Percentiles rank a stretch among this genome's conserved stretches.
phyloP scores from a whole-genome alignment of 2,797 vertebrate species.

The Sebastiscus albofasciatus region DNA sequence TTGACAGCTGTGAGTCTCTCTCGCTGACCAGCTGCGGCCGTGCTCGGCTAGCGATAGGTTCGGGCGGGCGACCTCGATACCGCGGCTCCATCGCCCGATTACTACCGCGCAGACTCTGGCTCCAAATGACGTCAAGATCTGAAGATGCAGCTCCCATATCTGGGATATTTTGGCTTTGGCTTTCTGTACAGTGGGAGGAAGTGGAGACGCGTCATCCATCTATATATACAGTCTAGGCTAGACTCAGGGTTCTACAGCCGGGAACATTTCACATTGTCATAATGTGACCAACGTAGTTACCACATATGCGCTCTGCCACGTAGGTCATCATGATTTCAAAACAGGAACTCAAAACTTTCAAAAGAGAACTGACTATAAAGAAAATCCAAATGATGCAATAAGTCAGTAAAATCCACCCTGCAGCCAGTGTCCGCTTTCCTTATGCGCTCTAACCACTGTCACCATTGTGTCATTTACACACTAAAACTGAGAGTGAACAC shows the following conservation, averaged over 20 bases:
- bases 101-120: fast-evolving
- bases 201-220: too few relatives aligned
- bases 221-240: too few relatives aligned
- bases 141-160: too few relatives aligned
- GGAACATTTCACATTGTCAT: not conserved
- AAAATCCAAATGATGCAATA: conserved; percentile 8
- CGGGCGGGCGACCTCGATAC: too few relatives aligned
- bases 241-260: not conserved
- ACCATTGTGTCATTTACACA: not conserved
- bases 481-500: not conserved
- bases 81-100: too few relatives aligned
- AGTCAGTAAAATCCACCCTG: not conserved
- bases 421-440: not conserved
- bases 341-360: conserved; percentile 32
- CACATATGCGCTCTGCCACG: not conserved
- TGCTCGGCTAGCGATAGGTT: too few relatives aligned
- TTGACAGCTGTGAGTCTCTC: too few relatives aligned
- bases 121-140: too few relatives aligned
- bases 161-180: too few relatives aligned
- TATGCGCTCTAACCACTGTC: not conserved
- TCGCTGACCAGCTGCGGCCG: too few relatives aligned
- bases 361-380: not conserved
- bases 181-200: too few relatives aligned
- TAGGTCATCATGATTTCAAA: not conserved
- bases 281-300: not conserved